Conservation (phyloP, 2,888 invertebrate species). For the Standfussiana lucernea region DNA sequence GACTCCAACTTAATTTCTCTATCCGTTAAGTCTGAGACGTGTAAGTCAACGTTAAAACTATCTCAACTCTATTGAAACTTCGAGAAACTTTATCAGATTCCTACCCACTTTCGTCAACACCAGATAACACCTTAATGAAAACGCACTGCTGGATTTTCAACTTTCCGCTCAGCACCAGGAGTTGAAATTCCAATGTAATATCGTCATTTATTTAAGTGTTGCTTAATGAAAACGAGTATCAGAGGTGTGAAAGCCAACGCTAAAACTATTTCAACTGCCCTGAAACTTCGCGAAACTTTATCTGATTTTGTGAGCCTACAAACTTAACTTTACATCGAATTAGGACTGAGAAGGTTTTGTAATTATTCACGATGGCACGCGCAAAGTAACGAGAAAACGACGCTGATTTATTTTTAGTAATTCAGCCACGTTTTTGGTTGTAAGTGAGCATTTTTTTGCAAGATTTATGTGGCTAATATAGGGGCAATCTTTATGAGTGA, state of each 20-base stretch:
- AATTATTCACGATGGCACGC: conserved; percentile 39
- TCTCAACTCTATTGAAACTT: conserved; percentile 8
- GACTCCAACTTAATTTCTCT: conserved; percentile 14
- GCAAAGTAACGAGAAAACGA: conserved; percentile 18
- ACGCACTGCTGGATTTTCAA: background rate
- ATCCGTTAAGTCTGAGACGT: conserved; percentile 4
- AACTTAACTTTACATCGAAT: background rate
- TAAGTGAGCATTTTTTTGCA: background rate
- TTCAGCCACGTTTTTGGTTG: background rate
- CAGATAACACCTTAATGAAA: background rate
- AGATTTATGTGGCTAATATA: conserved; percentile 23
- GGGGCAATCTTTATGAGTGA: background rate
- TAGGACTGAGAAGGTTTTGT: background rate
- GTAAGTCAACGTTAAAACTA: conserved; percentile 15
- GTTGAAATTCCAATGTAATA: background rate
- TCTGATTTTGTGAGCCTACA: background rate
- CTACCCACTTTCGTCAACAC: background rate
- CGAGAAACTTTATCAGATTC: conserved; percentile 2
- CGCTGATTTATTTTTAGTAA: conserved; percentile 32
- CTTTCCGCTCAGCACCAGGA: background rate
- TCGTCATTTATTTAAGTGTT: background rate
- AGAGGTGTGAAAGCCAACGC: background rate
- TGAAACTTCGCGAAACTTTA: background rate
- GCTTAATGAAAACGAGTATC: background rate
- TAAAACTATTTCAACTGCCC: background rate